Conservation (phyloP, 2,113 vertebrate species). For the Mormoops blainvillei region DNA sequence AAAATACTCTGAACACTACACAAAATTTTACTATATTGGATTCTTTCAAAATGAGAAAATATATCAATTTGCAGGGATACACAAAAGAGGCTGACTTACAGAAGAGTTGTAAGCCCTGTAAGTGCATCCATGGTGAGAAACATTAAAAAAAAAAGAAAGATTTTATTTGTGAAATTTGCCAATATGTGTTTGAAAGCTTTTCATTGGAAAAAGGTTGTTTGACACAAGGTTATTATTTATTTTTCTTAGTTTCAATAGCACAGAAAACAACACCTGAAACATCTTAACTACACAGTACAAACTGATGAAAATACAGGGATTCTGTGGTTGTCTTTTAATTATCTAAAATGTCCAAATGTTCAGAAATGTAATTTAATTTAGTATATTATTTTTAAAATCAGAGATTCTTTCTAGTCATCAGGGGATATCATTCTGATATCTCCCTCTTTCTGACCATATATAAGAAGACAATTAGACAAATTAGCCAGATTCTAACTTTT, state of each 20-base stretch:
- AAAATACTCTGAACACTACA: not conserved
- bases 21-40: not conserved
- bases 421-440: not conserved
- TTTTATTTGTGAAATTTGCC: not conserved
- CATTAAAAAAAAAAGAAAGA: not conserved
- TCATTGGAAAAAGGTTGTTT: not conserved
- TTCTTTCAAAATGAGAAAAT: not conserved
- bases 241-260: not conserved
- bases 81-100: not conserved
- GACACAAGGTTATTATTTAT: not conserved
- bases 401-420: not conserved
- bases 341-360: not conserved
- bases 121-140: accelerated
- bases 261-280: not conserved
- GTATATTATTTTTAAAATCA: not conserved
- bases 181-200: not conserved
- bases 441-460: not conserved
- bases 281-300: not conserved
- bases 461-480: not conserved
- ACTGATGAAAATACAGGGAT: not conserved
- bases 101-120: not conserved
- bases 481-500: not conserved
- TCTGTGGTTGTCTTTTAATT: not conserved
- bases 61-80: not conserved
- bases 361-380: not conserved